These are phyloP conservation scores for Hydriomena furcata DNA, from an alignment of 2,888 invertebrate genomes.

Conservation along the genomic window DNA sequence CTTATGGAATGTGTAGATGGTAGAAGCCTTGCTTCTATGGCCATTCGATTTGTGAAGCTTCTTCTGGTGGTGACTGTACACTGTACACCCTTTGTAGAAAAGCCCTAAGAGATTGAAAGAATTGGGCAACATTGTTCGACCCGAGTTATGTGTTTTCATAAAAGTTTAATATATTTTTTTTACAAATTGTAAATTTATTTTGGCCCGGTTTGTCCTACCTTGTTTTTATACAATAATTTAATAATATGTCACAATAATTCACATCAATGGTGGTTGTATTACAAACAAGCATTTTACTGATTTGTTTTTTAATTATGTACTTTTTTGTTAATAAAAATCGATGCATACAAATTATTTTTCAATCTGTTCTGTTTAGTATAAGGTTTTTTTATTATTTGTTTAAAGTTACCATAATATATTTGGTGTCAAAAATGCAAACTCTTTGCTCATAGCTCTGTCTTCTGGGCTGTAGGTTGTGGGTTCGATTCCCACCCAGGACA, in stretches of 20 bases:
- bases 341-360: conserved; percentile 33
- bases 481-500: too few species aligned
- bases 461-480: too few species aligned
- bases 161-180: conserved; percentile 1
- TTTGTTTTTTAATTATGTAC: conserved; percentile 15
- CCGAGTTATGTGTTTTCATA: too few species aligned
- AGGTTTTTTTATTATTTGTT: conserved; percentile 31
- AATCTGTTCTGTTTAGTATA: conserved; percentile 26
- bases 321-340: conserved; percentile 29
- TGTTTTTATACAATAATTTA: too few species aligned
- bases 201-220: not conserved
- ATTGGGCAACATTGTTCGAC: not conserved
- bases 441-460: too few species aligned
- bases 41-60: not conserved
- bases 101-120: not conserved
- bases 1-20: too few species aligned
- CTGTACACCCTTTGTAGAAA: too few species aligned
- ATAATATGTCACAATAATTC: too few species aligned
- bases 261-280: not conserved
- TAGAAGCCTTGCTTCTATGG: too few species aligned
- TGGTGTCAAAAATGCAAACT: not conserved
- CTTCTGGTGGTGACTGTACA: too few species aligned
- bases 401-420: conserved; percentile 22
- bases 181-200: not conserved
- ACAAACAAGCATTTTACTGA: conserved; percentile 12